These are phyloP conservation scores for Cercopithecus neglectus DNA, from an alignment of 2,797 vertebrate genomes.

Conservation along the genomic window DNA sequence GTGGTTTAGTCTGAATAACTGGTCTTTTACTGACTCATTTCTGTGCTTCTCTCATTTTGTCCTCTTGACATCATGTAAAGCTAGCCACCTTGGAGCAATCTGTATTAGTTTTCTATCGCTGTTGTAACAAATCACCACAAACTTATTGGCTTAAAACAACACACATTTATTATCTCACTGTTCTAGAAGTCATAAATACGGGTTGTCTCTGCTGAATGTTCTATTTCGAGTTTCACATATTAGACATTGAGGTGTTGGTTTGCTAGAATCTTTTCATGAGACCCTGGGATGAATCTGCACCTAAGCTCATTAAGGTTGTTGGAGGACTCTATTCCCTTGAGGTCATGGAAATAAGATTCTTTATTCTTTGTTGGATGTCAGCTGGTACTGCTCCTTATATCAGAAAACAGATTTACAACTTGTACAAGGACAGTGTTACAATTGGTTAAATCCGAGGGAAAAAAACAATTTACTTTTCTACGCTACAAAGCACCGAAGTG, in stretches of 20 bases:
- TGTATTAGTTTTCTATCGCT: neutral
- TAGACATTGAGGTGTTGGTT: neutral
- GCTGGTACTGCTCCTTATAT: neutral
- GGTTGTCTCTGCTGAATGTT: neutral
- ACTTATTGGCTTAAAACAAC: neutral
- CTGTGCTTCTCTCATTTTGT: neutral
- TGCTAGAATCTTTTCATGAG: neutral
- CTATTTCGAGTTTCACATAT: neutral
- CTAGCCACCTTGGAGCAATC: neutral
- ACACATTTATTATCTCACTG: neutral
- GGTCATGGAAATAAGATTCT: neutral
- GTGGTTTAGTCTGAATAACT: neutral
- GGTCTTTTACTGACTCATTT: neutral
- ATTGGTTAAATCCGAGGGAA: neutral
- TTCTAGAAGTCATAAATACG: neutral
- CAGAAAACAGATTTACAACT: neutral
- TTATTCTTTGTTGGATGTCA: neutral
- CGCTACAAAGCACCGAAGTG: neutral
- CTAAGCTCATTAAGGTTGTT: neutral
- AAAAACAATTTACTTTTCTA: neutral
- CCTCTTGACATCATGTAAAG: neutral
- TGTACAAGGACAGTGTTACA: neutral
- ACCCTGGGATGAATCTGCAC: neutral
- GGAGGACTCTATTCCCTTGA: neutral
- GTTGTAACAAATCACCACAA: neutral